Evolutionary conservation across 1,140 invertebrate genomes (phyloP), one percentile per base, ranked within the genome.

Genomic region (Nymphalis io): DNA sequence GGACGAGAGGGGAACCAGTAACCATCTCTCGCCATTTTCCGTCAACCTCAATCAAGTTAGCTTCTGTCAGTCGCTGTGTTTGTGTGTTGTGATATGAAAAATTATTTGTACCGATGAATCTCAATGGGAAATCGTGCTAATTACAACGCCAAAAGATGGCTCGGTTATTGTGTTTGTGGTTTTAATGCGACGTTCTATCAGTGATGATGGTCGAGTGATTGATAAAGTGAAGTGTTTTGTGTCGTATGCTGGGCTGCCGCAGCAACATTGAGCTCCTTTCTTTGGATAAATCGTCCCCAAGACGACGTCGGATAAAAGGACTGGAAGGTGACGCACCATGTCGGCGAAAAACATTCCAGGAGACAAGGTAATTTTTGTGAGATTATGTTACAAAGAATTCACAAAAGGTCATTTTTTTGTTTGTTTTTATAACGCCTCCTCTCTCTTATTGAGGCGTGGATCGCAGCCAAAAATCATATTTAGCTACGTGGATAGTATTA

Each of bases 121-220:
- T 91, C 84, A 89, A 91, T 90, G 85, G 88, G 87, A 89, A 90
- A 89, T 89, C 79, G 82, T 90, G 87, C 79, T 91, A 78, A 88
- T 84, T 82, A 79, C 82, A 82, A 80, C 80, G 84, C 87, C 81
- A 84, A 84, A 89, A 78, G 77, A 91, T 91, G 89, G 89, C 82
- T 88, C 81, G 85, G 75, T 86, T 85, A 74, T 85, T 90, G 85
- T 91, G 83, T 89, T 87, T 89, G 85, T 90, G 87, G 84, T 80
- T 89, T 76, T 90, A 82, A 89, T 88, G 88, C 82, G 85, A 84
- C 78, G 76, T 84, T 83, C 74, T 76, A 81, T 82, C 80, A 82
- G 87, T 91, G 84, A 90, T 88, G 79, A 91, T 91, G 89, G 88
- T 82, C 83, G 83, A 91, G 87, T 90, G 88, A 88, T 86, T 85